phyloP scores from a whole-genome alignment of 2,888 invertebrate species.

The Hydraecia micacea region DNA sequence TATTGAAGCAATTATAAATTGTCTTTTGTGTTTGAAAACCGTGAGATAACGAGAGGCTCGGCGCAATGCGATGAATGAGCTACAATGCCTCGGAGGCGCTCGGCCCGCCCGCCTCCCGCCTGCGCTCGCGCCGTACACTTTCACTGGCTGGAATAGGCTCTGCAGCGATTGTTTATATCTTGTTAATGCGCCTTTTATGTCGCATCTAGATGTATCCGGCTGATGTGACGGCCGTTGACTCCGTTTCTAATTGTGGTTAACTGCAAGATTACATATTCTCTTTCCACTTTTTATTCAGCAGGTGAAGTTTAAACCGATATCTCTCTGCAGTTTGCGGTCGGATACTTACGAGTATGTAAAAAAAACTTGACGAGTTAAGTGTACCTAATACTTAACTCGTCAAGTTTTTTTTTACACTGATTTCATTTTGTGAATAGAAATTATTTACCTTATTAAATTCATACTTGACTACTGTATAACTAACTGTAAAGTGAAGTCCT shows the following conservation, averaged over 20 bases:
- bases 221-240: constrained; percentile 82
- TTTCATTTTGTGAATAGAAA: not conserved
- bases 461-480: not conserved
- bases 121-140: constrained; percentile 62
- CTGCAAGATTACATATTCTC: constrained; percentile 60
- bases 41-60: constrained; percentile 59
- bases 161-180: constrained; percentile 72
- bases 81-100: constrained; percentile 51
- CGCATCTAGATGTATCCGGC: constrained; percentile 82
- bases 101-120: constrained; percentile 42
- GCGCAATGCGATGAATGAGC: constrained; percentile 60
- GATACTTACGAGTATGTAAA: constrained; percentile 11
- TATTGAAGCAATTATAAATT: constrained; percentile 40
- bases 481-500: not conserved
- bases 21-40: constrained; percentile 58
- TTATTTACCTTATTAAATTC: not conserved
- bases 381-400: not conserved
- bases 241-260: constrained; percentile 76
- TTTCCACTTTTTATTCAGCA: constrained; percentile 63
- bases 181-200: constrained; percentile 78
- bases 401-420: not conserved
- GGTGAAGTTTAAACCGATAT: constrained; percentile 59
- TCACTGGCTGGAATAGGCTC: constrained; percentile 69
- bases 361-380: no score
- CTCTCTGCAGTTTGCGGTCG: constrained; percentile 33